Evolutionary conservation across 2,888 invertebrate genomes (phyloP).

Genomic region (Spisula solida): DNA sequence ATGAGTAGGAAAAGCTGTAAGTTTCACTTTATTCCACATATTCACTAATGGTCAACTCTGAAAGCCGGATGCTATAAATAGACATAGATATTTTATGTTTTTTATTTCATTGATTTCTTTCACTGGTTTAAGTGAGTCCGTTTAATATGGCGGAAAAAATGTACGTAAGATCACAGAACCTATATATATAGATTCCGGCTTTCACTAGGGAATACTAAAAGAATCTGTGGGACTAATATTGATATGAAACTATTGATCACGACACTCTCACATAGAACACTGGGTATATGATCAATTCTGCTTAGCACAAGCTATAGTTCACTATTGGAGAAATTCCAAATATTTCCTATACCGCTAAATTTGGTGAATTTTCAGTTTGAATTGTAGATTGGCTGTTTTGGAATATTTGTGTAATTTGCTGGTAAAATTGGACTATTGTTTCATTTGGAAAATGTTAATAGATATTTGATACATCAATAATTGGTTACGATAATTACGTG

Average conservation of each 20-base stretch:
- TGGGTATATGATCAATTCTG: not conserved
- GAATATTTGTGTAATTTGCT: not conserved
- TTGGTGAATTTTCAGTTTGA: conserved; percentile 5
- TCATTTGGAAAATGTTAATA: not conserved
- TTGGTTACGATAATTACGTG: not conserved
- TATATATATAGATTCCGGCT: not conserved
- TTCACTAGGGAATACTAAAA: not conserved
- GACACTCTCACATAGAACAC: conserved; percentile 25
- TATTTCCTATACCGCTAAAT: conserved; percentile 6
- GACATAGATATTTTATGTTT: not conserved
- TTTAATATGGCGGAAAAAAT: conserved; percentile 4
- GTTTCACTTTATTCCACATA: no score
- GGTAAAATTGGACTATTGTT: not conserved
- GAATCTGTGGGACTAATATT: conserved; percentile 40
- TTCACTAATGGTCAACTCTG: no score
- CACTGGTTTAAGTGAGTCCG: not conserved
- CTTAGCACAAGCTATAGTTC: not conserved
- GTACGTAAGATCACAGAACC: not conserved
- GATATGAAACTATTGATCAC: conserved; percentile 38
- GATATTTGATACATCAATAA: not conserved
- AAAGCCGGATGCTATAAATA: no score
- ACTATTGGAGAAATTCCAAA: conserved; percentile 21
- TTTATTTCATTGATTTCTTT: not conserved
- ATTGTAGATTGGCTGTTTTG: not conserved
- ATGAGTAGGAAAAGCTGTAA: no score